These are phyloP conservation scores for Arenicola marina DNA, from an alignment of 2,888 invertebrate species.

Conservation along the genomic window DNA sequence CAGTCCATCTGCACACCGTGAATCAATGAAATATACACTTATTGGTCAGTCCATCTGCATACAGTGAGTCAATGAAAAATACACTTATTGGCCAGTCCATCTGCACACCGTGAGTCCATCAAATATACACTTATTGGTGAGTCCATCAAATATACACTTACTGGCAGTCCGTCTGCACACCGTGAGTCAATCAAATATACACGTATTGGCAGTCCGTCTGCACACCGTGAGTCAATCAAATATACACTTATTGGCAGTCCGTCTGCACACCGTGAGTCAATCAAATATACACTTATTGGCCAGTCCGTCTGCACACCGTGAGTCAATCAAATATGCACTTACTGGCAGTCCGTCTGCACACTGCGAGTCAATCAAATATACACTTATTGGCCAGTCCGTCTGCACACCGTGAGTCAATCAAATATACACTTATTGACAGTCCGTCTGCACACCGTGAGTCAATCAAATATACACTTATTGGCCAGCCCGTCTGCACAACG, in stretches of 20 bases:
- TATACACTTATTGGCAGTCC: no score
- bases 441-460: background rate
- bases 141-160: no score
- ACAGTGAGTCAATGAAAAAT: no score
- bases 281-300: no score
- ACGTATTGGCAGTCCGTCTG: no score
- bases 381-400: background rate
- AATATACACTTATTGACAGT: background rate
- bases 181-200: no score
- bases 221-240: no score
- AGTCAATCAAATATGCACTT: background rate
- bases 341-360: background rate
- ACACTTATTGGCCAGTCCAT: no score
- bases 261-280: no score
- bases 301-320: background rate
- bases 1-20: background rate
- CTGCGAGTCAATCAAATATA: background rate
- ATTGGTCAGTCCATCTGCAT: background rate
- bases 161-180: no score
- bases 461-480: background rate
- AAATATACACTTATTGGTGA: no score
- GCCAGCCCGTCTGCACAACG: background rate
- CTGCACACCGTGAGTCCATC: no score
- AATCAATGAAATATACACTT: background rate
- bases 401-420: background rate